Conservation (phyloP, 2,888 invertebrate species). For the Monoplex corrugatus region DNA sequence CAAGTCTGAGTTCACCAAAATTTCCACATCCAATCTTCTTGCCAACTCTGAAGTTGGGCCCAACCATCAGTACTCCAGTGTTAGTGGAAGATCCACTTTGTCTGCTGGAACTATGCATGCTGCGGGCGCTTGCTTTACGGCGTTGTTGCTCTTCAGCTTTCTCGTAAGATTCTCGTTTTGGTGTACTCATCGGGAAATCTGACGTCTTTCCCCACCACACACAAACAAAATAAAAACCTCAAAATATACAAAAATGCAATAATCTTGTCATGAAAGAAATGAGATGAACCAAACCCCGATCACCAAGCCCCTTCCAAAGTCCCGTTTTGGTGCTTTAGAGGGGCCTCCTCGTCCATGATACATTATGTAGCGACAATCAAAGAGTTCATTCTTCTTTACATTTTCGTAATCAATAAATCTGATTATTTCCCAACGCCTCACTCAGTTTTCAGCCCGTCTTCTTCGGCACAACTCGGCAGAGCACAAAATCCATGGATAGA, state of each 20-base stretch:
- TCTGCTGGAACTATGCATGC: slow-evolving; percentile 73
- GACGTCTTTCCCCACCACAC: slow-evolving; percentile 27
- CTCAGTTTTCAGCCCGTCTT: slow-evolving; percentile 45
- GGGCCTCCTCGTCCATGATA: slow-evolving; percentile 52
- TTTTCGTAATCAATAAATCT: slow-evolving; percentile 44
- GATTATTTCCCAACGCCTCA: slow-evolving; percentile 43
- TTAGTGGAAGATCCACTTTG: slow-evolving; percentile 68
- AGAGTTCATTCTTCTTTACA: slow-evolving; percentile 33
- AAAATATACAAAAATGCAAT: slow-evolving; percentile 38
- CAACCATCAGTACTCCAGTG: slow-evolving; percentile 94
- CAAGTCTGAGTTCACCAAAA: slow-evolving; percentile 99
- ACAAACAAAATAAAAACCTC: slow-evolving; percentile 29
- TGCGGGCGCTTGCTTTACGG: slow-evolving; percentile 72
- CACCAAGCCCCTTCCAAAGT: slow-evolving; percentile 56
- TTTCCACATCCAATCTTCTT: slow-evolving; percentile 99
- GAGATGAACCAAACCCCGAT: slow-evolving; percentile 53
- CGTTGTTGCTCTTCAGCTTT: slow-evolving; percentile 70
- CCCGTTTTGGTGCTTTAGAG: slow-evolving; percentile 53
- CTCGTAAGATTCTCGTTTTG: slow-evolving; percentile 72
- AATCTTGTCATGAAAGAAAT: slow-evolving; percentile 52
- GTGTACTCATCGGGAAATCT: slow-evolving; percentile 64
- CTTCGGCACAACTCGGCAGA: slow-evolving; percentile 43
- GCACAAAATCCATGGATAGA: slow-evolving; percentile 37
- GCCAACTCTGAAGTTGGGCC: slow-evolving; percentile 99
- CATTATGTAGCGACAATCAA: slow-evolving; percentile 46